Percentiles rank a stretch among this genome's conserved stretches.
Evolutionary conservation across 2,888 invertebrate species (phyloP).

Genomic region (Tricholauxania praeusta): DNA sequence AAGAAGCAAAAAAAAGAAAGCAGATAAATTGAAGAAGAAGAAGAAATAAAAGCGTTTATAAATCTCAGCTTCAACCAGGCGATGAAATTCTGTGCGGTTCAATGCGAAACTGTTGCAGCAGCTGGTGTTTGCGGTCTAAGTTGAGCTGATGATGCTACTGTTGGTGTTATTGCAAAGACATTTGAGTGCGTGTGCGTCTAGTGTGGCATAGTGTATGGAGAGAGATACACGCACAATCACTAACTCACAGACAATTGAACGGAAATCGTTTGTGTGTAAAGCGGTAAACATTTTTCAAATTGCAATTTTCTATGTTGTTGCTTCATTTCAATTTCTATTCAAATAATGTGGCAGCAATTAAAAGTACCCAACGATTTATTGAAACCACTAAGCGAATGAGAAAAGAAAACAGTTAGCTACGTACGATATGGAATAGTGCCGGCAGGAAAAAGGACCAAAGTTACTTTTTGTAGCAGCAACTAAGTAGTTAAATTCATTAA

Average conservation of each 20-base stretch:
- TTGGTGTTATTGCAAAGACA: slow-evolving; percentile 3
- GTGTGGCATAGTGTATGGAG: not conserved
- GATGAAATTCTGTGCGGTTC: slow-evolving; percentile 22
- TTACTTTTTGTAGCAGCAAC: too few relatives aligned
- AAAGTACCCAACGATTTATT: slow-evolving; percentile 11
- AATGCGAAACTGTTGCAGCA: slow-evolving; percentile 22
- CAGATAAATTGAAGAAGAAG: not conserved
- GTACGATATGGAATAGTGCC: too few relatives aligned
- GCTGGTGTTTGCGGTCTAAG: slow-evolving; percentile 31
- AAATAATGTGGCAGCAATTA: slow-evolving; percentile 18
- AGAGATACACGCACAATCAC: not conserved
- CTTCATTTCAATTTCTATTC: slow-evolving; percentile 16
- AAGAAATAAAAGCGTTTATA: slow-evolving; percentile 10
- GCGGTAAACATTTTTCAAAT: slow-evolving; percentile 13
- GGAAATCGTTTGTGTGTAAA: not conserved
- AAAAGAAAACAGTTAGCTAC: too few relatives aligned
- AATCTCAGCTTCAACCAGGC: slow-evolving; percentile 30
- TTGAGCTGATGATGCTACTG: slow-evolving; percentile 2
- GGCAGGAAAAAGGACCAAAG: too few relatives aligned
- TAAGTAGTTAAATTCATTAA: too few relatives aligned
- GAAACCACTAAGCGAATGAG: not conserved
- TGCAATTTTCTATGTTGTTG: not conserved
- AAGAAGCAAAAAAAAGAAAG: not conserved
- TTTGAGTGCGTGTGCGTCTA: not conserved
- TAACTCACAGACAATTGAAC: not conserved